Evolutionary conservation across 2,797 vertebrate genomes (phyloP).

Genomic region (Mallotus villosus): DNA sequence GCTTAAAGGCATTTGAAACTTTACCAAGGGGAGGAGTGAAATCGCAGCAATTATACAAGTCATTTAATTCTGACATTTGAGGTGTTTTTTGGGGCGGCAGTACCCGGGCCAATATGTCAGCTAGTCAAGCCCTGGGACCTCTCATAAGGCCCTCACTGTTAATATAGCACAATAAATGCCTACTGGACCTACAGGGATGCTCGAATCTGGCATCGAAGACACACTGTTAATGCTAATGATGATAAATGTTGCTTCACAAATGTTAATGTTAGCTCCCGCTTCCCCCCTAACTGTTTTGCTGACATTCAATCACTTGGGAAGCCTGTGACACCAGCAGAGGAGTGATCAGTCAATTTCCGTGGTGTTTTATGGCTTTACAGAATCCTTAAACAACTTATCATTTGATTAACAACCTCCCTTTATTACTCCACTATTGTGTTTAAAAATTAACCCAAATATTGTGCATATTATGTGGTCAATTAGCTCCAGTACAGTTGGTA

Average conservation of each 20-base stretch:
- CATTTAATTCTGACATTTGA: constrained; percentile 56
- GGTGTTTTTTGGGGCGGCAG: constrained; percentile 24
- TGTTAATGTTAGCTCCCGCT: constrained; percentile 37
- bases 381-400: no score
- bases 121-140: background rate
- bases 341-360: constrained; percentile 43
- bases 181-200: background rate
- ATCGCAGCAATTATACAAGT: constrained; percentile 66
- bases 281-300: constrained; percentile 8
- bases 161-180: background rate
- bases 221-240: constrained; percentile 42
- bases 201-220: constrained; percentile 20
- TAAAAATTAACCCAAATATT: constrained; percentile 2
- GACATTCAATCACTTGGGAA: constrained; percentile 16
- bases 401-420: constrained; percentile 8
- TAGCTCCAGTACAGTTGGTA: background rate
- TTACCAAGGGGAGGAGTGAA: constrained; percentile 54
- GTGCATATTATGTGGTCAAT: no score
- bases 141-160: background rate
- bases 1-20: constrained; percentile 56
- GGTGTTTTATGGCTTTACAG: no score
- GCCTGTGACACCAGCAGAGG: constrained; percentile 24
- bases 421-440: constrained; percentile 9
- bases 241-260: constrained; percentile 45
- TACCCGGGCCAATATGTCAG: constrained; percentile 39